phyloP scores from a whole-genome alignment of 2,797 vertebrate genomes.

The Sparus aurata region DNA sequence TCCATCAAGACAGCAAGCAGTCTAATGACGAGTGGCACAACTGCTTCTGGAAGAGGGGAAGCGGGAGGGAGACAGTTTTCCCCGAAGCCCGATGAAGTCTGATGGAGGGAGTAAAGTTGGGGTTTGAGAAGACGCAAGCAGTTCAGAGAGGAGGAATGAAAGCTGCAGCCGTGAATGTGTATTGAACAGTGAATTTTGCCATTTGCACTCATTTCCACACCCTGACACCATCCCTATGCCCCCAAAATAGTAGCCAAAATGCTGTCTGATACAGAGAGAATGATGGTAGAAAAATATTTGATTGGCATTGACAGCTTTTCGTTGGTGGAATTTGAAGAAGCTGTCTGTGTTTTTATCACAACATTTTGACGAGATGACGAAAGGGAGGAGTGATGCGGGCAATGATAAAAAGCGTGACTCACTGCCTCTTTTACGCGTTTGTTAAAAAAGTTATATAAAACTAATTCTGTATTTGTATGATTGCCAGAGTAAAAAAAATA shows the following conservation, averaged over 20 bases:
- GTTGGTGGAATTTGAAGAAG: background rate
- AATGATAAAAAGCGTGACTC: background rate
- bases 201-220: slow-evolving; percentile 25
- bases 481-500: background rate
- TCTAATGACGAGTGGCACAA: slow-evolving; percentile 99
- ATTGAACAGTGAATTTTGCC: background rate
- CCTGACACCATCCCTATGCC: no score
- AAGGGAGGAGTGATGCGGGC: background rate
- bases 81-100: slow-evolving; percentile 28
- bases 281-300: background rate
- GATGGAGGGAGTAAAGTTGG: slow-evolving; percentile 4
- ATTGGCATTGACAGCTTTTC: background rate
- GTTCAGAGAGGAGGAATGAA: slow-evolving; percentile 7
- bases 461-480: background rate
- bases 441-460: background rate
- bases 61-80: background rate
- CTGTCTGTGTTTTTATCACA: background rate
- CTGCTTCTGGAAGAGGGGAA: slow-evolving; percentile 92
- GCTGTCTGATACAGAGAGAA: slow-evolving; percentile 24
- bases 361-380: background rate
- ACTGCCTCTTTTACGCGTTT: background rate
- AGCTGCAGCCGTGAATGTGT: background rate
- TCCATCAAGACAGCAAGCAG: no score
- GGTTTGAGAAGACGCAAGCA: background rate
- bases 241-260: background rate